phyloP scores from a whole-genome alignment of 1,140 invertebrate species.

The Drosophila bocki region DNA sequence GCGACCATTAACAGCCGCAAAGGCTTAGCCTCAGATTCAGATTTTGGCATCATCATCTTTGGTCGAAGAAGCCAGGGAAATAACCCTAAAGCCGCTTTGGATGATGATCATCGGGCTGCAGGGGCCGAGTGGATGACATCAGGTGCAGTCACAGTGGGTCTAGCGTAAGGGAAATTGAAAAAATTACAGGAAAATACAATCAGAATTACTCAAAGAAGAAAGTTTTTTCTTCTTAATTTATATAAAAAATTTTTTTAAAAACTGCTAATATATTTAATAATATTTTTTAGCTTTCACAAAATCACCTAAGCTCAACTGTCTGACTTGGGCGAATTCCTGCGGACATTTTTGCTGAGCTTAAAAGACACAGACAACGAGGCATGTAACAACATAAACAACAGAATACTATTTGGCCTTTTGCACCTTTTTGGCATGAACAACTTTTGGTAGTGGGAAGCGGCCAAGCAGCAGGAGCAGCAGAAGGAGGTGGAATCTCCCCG shows the following conservation, averaged over 20 bases:
- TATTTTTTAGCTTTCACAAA: background rate
- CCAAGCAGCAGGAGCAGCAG: background rate
- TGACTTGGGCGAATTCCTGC: constrained; percentile 52
- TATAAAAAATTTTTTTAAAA: no score
- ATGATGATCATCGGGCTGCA: constrained; percentile 32
- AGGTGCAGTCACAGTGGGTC: constrained; percentile 60
- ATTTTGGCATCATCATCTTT: constrained; percentile 18
- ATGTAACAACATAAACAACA: constrained; percentile 82
- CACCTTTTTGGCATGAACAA: constrained; percentile 81
- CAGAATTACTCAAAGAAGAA: no score
- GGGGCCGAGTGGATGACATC: constrained; percentile 54
- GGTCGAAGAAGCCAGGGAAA: constrained; percentile 3
- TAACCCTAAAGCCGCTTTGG: constrained; percentile 49
- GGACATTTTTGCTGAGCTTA: constrained; percentile 59
- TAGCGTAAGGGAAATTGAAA: background rate
- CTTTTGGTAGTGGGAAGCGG: constrained; percentile 56
- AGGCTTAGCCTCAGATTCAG: constrained; percentile 30
- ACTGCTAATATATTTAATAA: no score
- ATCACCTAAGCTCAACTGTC: constrained; percentile 26
- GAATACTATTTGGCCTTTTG: constrained; percentile 82
- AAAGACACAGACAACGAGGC: constrained; percentile 69
- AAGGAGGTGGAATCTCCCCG: constrained; percentile 22
- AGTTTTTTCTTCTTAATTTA: no score
- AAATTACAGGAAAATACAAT: background rate
- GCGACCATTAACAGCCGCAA: constrained; percentile 75